phyloP scores from a whole-genome alignment of 2,888 invertebrate genomes.

The Drosophila algonquin region DNA sequence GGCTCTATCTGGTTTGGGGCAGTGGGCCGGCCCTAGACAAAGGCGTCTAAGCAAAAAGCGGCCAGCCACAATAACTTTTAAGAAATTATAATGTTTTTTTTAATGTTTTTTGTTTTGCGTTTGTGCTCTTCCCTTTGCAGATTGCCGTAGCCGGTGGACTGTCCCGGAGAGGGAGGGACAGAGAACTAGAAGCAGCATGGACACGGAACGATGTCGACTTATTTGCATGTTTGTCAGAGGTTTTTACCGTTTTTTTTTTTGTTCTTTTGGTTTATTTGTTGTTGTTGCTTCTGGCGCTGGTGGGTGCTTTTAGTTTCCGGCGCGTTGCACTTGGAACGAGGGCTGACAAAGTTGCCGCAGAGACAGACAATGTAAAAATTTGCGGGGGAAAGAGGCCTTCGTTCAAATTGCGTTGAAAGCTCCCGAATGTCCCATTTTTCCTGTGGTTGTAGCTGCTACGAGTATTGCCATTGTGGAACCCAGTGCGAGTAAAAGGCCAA shows the following conservation, averaged over 20 bases:
- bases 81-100: slow-evolving; percentile 52
- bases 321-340: slow-evolving; percentile 58
- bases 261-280: slow-evolving; percentile 22
- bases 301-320: slow-evolving; percentile 59
- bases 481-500: slow-evolving; percentile 63
- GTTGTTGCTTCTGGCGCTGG: slow-evolving; percentile 5
- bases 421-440: slow-evolving; percentile 74
- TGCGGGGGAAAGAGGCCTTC: slow-evolving; percentile 47
- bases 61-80: slow-evolving; percentile 56
- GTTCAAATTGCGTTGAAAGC: slow-evolving; percentile 73
- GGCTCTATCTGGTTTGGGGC: slow-evolving; percentile 7
- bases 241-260: slow-evolving; percentile 18
- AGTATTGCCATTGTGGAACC: slow-evolving; percentile 21
- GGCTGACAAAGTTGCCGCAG: slow-evolving; percentile 55
- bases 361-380: slow-evolving; percentile 72
- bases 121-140: slow-evolving; percentile 15
- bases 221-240: slow-evolving; percentile 43
- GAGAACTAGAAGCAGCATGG: slow-evolving; percentile 38
- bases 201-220: slow-evolving; percentile 52
- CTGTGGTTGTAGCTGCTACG: slow-evolving; percentile 7
- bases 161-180: background rate
- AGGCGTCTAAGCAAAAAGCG: slow-evolving; percentile 44
- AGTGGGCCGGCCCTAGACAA: slow-evolving; percentile 47
- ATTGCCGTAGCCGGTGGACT: slow-evolving; percentile 8
- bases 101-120: slow-evolving; percentile 14